These are phyloP conservation scores for Monochamus alternatus DNA, from an alignment of 2,888 invertebrate species.

Conservation along the genomic window DNA sequence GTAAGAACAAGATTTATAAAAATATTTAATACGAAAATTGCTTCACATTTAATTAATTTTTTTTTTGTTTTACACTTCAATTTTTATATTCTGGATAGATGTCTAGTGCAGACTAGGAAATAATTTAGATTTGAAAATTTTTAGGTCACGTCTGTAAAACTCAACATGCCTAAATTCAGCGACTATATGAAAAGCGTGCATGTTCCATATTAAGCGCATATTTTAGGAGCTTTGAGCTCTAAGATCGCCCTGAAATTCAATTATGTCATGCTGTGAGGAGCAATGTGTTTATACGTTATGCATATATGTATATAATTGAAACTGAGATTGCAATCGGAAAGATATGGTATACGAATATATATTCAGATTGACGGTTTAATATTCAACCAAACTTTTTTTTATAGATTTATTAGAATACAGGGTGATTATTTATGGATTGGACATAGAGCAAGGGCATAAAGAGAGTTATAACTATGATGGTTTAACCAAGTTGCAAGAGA, in stretches of 20 bases:
- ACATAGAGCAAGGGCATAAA: no score
- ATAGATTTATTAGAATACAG: no score
- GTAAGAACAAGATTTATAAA: no score
- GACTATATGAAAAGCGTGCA: conserved; percentile 19
- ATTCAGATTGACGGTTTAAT: neutral
- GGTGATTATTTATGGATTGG: no score
- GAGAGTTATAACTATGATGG: no score
- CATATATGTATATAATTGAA: conserved; percentile 26
- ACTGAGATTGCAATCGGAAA: conserved; percentile 21
- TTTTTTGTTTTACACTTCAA: neutral
- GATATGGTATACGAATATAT: conserved; percentile 22
- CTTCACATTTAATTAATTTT: neutral
- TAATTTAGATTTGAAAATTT: neutral
- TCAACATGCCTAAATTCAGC: conserved; percentile 6
- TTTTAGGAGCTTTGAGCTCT: conserved; percentile 24
- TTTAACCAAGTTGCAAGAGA: no score
- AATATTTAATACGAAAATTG: neutral
- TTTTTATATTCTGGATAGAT: neutral
- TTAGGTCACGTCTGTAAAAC: neutral
- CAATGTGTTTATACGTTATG: conserved; percentile 36
- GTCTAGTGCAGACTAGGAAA: neutral
- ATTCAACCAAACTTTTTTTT: no score
- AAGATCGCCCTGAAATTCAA: conserved; percentile 40
- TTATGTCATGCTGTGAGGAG: conserved; percentile 36
- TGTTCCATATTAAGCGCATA: conserved; percentile 26